Evolutionary conservation across 2,797 vertebrate species (phyloP), one percentile per base, ranked within the genome.

Genomic region (Margarornis squamiger): DNA sequence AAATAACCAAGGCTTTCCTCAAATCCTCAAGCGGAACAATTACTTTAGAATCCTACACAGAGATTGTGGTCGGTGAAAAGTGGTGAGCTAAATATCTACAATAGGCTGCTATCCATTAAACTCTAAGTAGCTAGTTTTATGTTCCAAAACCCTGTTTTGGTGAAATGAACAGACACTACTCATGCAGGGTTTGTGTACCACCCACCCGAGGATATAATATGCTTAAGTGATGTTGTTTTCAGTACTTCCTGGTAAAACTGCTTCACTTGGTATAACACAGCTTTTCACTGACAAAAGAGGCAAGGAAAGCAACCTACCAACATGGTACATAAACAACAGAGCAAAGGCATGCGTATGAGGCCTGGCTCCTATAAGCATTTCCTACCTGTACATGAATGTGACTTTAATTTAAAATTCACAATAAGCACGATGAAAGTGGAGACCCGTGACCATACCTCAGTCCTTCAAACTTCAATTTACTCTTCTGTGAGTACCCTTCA

Each of bases 351-450:
- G 3, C 11, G 6, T 66, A 57, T 77, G 30, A 77, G 55, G 23
- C 29, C 26, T 62, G 32, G 20, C 3, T 67, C 19, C n/a, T 67
- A 0, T 22, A 46, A 59, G 39, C 63, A 59, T 57, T 92, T 57
- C 48, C 55, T 46, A 71, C 41, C 20, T 49, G 20, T 12, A 34
- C 6, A 29, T 43, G 62, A 10, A 34, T 71, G 43, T 27, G 9
- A 29, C 88, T 91, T 76, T 59, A 67, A 88, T 24, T 79, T 12
- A 73, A 71, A 91, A 63, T 55, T 90, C 36, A 55, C 36, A 79
- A 66, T 38, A 65, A 91, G 24, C 5, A 55, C n/a, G 30, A 79
- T 23, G 46, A 29, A 89, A 82, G 36, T 58, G 39, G 51, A 91
- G 30, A 19, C 10, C 26, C 30, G 54, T 0, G 0, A 14, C 8